These are phyloP conservation scores for Chaetophractus vellerosus DNA, from an alignment of 2,797 vertebrate species.

Conservation along the genomic window DNA sequence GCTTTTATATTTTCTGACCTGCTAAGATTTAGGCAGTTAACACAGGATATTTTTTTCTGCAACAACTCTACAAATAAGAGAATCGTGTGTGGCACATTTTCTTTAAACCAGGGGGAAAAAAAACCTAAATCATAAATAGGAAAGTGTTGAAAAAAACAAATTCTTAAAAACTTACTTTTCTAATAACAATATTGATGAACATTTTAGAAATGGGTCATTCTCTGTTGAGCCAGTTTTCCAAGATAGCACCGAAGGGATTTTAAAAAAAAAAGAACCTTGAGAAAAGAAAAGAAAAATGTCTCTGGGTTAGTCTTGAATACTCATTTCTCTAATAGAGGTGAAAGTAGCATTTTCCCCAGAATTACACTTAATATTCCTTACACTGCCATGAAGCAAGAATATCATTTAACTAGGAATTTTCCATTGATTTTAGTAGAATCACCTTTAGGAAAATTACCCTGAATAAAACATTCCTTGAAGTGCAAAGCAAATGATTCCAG, in stretches of 20 bases:
- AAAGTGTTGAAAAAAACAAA: not conserved
- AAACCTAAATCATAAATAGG: not conserved
- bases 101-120: not conserved
- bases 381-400: not conserved
- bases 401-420: not conserved
- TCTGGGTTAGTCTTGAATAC: not conserved
- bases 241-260: not conserved
- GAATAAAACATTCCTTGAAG: not conserved
- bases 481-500: not conserved
- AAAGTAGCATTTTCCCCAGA: not conserved
- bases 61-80: constrained; percentile 21
- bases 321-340: not conserved
- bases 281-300: not conserved
- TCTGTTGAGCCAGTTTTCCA: not conserved
- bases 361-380: not conserved
- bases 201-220: constrained; percentile 34
- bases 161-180: not conserved
- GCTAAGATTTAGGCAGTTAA: not conserved
- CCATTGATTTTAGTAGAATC: not conserved
- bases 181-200: not conserved
- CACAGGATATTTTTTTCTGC: not conserved
- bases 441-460: not conserved
- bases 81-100: not conserved
- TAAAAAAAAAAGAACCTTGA: not conserved
- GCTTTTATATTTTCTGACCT: not conserved